A percentile compares a stretch with the other conserved stretches of the same genome.
Conservation (phyloP, 2,888 invertebrate species). For the Julus scanicus region DNA sequence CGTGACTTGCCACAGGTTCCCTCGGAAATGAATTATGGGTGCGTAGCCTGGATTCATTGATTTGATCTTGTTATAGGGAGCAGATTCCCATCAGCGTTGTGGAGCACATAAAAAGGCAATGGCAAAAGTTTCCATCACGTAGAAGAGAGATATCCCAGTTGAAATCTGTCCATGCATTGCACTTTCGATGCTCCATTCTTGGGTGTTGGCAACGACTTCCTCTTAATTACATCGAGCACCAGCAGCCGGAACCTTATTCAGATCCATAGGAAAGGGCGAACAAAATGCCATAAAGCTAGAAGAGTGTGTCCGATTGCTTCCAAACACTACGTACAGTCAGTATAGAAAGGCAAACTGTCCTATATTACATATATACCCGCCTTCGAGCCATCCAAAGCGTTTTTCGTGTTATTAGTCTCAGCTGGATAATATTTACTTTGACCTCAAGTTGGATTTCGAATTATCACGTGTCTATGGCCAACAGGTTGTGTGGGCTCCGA, state of each 20-base stretch:
- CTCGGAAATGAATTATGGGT: slow-evolving; percentile 20
- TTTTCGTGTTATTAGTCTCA: neutral
- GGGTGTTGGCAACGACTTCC: slow-evolving; percentile 36
- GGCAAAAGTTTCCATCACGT: slow-evolving; percentile 22
- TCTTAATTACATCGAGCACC: slow-evolving; percentile 43
- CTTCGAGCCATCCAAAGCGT: neutral
- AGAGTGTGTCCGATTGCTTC: slow-evolving; percentile 32
- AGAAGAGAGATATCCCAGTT: neutral
- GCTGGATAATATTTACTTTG: slow-evolving; percentile 28
- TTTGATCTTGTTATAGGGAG: slow-evolving; percentile 39
- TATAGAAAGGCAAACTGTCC: neutral
- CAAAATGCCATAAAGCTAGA: slow-evolving; percentile 14
- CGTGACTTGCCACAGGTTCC: neutral
- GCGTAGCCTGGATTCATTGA: slow-evolving; percentile 1
- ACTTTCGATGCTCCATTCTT: neutral
- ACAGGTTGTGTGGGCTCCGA: slow-evolving; percentile 4
- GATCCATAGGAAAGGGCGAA: neutral
- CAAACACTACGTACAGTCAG: neutral
- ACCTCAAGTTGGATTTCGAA: slow-evolving; percentile 16
- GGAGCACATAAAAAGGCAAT: neutral
- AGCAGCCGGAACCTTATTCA: slow-evolving; percentile 45
- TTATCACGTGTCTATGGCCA: slow-evolving; percentile 15
- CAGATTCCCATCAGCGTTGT: slow-evolving; percentile 31
- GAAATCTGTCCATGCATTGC: neutral
- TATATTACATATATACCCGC: neutral